These are phyloP conservation scores for Ptilorrhoa leucosticta DNA, from an alignment of 2,113 vertebrate species.

Conservation along the genomic window DNA sequence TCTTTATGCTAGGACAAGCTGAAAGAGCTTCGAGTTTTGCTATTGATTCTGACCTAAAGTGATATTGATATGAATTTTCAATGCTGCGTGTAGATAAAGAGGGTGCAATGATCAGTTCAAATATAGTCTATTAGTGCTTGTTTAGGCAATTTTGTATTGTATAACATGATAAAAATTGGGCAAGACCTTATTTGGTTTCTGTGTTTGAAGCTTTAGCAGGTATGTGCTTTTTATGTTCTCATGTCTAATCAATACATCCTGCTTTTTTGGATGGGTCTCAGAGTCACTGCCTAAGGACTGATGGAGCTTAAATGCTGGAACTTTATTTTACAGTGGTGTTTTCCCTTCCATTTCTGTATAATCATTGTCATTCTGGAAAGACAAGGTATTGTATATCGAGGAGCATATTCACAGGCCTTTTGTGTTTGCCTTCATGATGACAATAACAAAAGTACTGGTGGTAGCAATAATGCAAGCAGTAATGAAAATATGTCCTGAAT, in stretches of 20 bases:
- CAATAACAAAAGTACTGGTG: neutral
- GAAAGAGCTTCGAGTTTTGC: neutral
- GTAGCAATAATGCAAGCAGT: neutral
- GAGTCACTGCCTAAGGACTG: neutral
- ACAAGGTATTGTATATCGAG: slow-evolving; percentile 2
- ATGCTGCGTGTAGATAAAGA: neutral
- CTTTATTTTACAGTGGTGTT: neutral
- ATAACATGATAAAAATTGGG: neutral
- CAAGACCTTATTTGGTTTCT: neutral
- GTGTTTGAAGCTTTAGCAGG: neutral
- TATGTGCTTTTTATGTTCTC: neutral
- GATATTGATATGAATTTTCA: slow-evolving; percentile 33
- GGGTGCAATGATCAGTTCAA: neutral
- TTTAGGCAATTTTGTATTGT: slow-evolving; percentile 24
- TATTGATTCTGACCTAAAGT: slow-evolving; percentile 16
- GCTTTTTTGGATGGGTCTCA: neutral
- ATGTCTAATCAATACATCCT: slow-evolving; percentile 16
- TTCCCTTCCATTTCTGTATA: neutral
- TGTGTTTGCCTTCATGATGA: slow-evolving; percentile 10
- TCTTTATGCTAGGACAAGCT: neutral
- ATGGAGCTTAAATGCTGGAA: slow-evolving; percentile 8
- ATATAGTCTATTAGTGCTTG: neutral
- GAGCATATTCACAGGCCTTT: slow-evolving; percentile 26
- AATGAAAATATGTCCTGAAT: slow-evolving; percentile 31
- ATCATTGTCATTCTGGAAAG: slow-evolving; percentile 8